Evolutionary conservation across 2,888 invertebrate species (phyloP), one percentile per base, ranked within the genome.

Genomic region (Andrena camellia): DNA sequence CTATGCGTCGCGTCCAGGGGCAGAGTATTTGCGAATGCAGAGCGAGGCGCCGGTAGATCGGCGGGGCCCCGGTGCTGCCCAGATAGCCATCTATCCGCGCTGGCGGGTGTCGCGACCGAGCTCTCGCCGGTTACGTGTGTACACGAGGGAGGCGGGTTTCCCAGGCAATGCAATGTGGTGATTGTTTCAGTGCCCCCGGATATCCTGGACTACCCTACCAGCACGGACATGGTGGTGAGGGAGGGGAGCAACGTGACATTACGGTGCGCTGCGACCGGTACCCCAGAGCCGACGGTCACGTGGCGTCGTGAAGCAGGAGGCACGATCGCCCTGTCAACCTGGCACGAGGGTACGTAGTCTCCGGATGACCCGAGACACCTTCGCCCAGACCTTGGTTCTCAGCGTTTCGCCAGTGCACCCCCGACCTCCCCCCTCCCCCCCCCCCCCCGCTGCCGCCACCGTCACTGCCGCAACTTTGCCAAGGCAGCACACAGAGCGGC

Each of bases 181-280:
- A 88, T 90, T 90, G 90, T 94, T 94, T 77, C 94, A 97, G 98
- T 98, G 82, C 97, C 98, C 42, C 98, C 98, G 77, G 97, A 98
- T 93, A 98, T 98, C 91, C 95, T 98, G 93, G 98, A 98, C 95
- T 97, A 97, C 92, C 97, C 97, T 57, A 97, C 97, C 70, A 97
- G 97, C 93, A 97, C 97, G 86, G 98, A 98, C 94, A 97, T 97
- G 95, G 96, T 97, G 83, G 98, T 97, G 8, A 94, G 97, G 50
- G 98, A 98, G 94, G 98, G 98, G 29, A 97, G 97, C 86, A 98
- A 98, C 92, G 98, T 98, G 72, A 97, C 97, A 78, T 95, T 99
- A 72, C 95, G 96, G 20, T 99, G 98, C 93, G 97, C 97, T 17
- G 98, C 98, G 0, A 97, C 97, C 72, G 98, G 98, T 5, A 97